Conservation (phyloP, 2,888 invertebrate species). For the Teleogryllus oceanicus region DNA sequence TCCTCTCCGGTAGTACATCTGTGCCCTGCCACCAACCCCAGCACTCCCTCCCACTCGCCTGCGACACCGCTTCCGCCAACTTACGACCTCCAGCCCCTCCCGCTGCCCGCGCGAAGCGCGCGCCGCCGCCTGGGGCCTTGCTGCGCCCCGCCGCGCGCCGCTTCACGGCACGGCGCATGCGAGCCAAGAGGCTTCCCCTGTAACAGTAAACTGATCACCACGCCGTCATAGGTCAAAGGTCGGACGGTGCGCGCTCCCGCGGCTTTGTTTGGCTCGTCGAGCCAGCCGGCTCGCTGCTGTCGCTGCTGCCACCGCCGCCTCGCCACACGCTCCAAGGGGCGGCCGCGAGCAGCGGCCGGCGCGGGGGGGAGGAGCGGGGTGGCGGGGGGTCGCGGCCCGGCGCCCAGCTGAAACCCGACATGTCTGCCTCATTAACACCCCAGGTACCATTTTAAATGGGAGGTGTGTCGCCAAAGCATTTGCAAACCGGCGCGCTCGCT, state of each 20-base stretch:
- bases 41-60: too few species aligned
- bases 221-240: constrained; percentile 18
- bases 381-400: background rate
- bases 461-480: constrained; percentile 4
- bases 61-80: too few species aligned
- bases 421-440: constrained; percentile 1
- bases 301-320: background rate
- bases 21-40: too few species aligned
- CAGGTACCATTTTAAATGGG: background rate
- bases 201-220: constrained; percentile 11
- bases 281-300: background rate
- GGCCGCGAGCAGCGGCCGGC: background rate
- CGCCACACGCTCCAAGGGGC: background rate
- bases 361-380: background rate
- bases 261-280: background rate
- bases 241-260: background rate
- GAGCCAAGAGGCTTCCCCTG: constrained; percentile 18
- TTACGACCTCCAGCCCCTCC: background rate
- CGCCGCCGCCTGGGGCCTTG: background rate
- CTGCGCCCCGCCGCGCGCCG: background rate
- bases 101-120: background rate
- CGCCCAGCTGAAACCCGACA: background rate
- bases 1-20: too few species aligned
- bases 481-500: constrained; percentile 1
- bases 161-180: background rate